phyloP scores from a whole-genome alignment of 2,113 vertebrate genomes.

The Craseonycteris thonglongyai region DNA sequence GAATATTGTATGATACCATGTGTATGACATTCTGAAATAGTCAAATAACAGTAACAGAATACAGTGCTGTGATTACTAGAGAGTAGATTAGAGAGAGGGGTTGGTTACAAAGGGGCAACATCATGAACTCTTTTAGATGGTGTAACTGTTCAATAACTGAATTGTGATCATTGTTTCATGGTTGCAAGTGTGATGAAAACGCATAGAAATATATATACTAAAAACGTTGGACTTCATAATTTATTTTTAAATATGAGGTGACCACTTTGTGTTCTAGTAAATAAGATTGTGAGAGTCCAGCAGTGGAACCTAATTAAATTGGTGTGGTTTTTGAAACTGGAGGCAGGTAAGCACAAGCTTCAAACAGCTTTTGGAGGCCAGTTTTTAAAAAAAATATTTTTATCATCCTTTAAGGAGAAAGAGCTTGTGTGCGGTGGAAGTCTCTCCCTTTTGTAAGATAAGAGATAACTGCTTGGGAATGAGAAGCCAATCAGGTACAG shows the following conservation, averaged over 20 bases:
- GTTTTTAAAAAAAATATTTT: background rate
- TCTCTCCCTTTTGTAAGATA: background rate
- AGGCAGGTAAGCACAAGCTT: background rate
- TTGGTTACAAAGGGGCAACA: background rate
- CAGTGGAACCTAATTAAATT: background rate
- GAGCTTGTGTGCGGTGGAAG: background rate
- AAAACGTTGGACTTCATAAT: background rate
- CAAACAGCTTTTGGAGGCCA: background rate
- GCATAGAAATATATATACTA: background rate
- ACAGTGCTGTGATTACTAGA: background rate
- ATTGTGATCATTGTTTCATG: background rate
- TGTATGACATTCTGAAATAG: background rate
- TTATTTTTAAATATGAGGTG: background rate
- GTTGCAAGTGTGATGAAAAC: background rate
- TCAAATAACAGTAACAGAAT: background rate
- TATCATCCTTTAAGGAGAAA: background rate
- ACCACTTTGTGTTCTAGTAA: background rate
- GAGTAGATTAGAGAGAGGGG: fast-evolving
- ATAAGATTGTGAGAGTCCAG: background rate
- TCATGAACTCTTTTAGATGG: too few species aligned
- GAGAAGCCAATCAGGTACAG: background rate
- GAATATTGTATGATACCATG: background rate
- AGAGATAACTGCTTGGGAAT: background rate
- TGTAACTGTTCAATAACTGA: background rate
- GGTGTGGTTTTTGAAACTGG: background rate